These are phyloP conservation scores for Xanthostigma xanthostigma DNA, from an alignment of 2,888 invertebrate species.

Conservation along the genomic window DNA sequence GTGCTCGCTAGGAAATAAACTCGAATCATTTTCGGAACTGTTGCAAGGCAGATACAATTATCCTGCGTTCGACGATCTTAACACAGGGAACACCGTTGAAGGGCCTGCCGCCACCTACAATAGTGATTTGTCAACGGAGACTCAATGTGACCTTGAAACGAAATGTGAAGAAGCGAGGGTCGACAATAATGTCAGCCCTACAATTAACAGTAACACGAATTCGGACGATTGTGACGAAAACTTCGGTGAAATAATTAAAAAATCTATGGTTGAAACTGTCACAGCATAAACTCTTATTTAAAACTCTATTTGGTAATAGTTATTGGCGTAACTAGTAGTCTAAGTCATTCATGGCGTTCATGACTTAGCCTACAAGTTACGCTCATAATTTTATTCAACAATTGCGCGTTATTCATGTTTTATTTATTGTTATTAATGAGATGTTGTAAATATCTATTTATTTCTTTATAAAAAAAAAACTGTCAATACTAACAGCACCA, in stretches of 20 bases:
- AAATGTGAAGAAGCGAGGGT: constrained; percentile 10
- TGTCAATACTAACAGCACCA: no score
- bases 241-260: constrained; percentile 84
- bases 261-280: constrained; percentile 83
- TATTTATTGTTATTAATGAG: no score
- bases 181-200: constrained; percentile 11
- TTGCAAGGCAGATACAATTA: constrained; percentile 40
- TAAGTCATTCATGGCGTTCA: no score
- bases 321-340: no score
- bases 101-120: constrained; percentile 7
- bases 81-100: constrained; percentile 25
- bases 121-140: neutral
- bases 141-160: constrained; percentile 2
- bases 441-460: no score
- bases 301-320: constrained; percentile 17
- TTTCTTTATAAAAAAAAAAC: no score
- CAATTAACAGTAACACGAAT: constrained; percentile 17
- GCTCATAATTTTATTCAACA: no score
- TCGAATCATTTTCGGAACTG: constrained; percentile 53
- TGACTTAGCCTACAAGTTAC: no score
- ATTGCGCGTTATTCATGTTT: no score
- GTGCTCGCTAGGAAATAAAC: constrained; percentile 46
- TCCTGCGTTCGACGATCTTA: constrained; percentile 34
- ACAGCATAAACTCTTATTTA: constrained; percentile 41
- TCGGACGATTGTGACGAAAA: constrained; percentile 49